These are phyloP conservation scores for Coccyzus lansbergi DNA, from an alignment of 2,797 vertebrate species.

Conservation along the genomic window DNA sequence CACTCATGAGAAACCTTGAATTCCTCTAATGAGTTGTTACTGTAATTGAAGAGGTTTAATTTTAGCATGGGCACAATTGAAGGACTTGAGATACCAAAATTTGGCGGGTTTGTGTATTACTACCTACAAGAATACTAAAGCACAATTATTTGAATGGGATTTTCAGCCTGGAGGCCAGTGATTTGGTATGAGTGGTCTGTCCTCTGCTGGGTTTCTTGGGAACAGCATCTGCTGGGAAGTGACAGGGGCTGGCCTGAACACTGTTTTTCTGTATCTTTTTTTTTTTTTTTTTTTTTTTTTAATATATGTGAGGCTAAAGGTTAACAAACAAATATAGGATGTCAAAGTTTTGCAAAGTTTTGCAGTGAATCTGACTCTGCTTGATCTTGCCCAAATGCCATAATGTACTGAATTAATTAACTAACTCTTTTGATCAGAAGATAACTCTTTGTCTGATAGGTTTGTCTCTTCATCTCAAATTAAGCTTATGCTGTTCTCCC, in stretches of 20 bases:
- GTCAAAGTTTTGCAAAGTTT: not conserved
- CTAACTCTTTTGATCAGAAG: not conserved
- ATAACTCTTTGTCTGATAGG: not conserved
- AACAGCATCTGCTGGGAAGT: conserved; percentile 5
- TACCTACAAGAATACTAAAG: not conserved
- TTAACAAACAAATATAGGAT: not conserved
- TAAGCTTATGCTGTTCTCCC: not conserved
- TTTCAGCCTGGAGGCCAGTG: not conserved
- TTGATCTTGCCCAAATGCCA: not conserved
- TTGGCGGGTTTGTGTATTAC: not conserved
- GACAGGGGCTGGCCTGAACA: not conserved
- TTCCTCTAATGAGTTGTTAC: not conserved
- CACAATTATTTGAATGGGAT: not conserved
- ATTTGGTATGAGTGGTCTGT: conserved; percentile 71
- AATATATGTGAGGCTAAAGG: not conserved
- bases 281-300: too few species aligned
- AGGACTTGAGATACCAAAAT: not conserved
- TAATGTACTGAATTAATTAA: not conserved
- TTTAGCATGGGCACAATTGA: not conserved
- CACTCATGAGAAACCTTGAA: not conserved
- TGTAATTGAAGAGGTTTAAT: not conserved
- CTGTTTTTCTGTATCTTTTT: not conserved
- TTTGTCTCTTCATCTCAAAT: not conserved
- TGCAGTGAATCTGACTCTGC: not conserved
- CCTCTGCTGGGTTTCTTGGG: conserved; percentile 75